Percentiles rank a stretch among this genome's conserved stretches.
These are phyloP conservation scores for Calameuta filiformis DNA, from an alignment of 2,888 invertebrate genomes.

Conservation along the genomic window DNA sequence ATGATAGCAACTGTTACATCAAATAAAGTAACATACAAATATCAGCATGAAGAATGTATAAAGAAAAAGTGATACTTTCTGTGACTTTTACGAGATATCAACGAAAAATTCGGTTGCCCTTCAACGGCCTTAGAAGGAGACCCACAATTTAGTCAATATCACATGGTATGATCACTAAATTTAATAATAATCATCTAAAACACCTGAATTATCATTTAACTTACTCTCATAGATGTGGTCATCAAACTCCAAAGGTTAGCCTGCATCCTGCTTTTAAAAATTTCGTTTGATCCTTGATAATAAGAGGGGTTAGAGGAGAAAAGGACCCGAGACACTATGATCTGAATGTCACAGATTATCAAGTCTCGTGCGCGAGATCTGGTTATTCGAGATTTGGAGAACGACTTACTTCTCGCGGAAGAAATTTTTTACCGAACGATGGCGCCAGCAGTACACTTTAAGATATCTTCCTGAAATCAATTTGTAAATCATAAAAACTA, in stretches of 20 bases:
- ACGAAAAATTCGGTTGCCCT: slow-evolving; percentile 21
- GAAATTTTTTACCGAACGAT: not conserved
- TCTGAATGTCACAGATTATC: slow-evolving; percentile 22
- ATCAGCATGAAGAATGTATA: not conserved
- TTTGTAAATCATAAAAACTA: not conserved
- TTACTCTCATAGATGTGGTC: slow-evolving; percentile 66
- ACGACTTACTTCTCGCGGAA: not conserved
- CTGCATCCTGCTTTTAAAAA: slow-evolving; percentile 60
- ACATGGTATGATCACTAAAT: not conserved
- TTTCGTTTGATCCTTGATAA: slow-evolving; percentile 8
- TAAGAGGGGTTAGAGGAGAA: slow-evolving; percentile 25
- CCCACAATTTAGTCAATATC: not conserved
- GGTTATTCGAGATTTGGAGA: slow-evolving; percentile 18
- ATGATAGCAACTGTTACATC: not conserved
- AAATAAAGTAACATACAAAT: not conserved
- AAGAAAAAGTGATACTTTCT: not conserved
- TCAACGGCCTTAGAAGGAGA: slow-evolving; percentile 41
- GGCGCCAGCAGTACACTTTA: not conserved
- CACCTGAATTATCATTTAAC: slow-evolving; percentile 15
- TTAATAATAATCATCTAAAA: not conserved
- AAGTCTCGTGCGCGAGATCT: slow-evolving; percentile 26
- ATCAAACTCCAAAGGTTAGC: slow-evolving; percentile 66
- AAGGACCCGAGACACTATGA: slow-evolving; percentile 20
- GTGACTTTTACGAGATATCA: not conserved
- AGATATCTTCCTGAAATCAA: not conserved